Conservation (phyloP, 2,113 vertebrate genomes). For the Glaucomys volans region DNA sequence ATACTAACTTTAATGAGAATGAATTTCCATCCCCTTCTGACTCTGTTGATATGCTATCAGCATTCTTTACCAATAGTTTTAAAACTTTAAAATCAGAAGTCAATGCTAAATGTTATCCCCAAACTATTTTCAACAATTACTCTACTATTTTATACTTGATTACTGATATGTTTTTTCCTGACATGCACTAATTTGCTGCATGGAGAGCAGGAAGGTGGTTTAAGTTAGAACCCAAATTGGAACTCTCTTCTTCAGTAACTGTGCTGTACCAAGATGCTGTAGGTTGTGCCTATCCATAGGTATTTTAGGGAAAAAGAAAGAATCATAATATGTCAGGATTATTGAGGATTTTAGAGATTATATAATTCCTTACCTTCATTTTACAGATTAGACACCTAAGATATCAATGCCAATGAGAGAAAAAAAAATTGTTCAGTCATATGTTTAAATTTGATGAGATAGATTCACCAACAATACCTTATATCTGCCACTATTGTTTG, state of each 20-base stretch:
- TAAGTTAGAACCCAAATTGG: constrained; percentile 3
- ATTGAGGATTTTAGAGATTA: neutral
- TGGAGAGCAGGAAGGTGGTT: neutral
- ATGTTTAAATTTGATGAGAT: neutral
- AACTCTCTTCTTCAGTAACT: constrained; percentile 24
- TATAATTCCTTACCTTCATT: neutral
- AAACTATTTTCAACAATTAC: constrained; percentile 2
- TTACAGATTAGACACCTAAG: neutral
- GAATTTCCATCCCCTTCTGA: neutral
- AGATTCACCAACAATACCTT: neutral
- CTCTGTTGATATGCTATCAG: neutral
- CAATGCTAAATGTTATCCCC: neutral
- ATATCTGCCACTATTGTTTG: neutral
- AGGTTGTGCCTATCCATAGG: neutral
- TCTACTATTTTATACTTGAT: constrained; percentile 27
- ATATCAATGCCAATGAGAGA: neutral
- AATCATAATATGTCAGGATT: neutral
- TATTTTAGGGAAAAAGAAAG: neutral
- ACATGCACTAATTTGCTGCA: neutral
- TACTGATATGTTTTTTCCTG: neutral
- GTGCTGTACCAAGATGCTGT: neutral
- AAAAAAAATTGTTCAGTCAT: neutral
- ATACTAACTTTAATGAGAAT: neutral
- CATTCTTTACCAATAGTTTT: constrained; percentile 33
- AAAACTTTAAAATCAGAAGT: constrained; percentile 11